Evolutionary conservation across 1,140 invertebrate species (phyloP), one percentile per base, ranked within the genome.

Genomic region (Dufourea novaeangliae): DNA sequence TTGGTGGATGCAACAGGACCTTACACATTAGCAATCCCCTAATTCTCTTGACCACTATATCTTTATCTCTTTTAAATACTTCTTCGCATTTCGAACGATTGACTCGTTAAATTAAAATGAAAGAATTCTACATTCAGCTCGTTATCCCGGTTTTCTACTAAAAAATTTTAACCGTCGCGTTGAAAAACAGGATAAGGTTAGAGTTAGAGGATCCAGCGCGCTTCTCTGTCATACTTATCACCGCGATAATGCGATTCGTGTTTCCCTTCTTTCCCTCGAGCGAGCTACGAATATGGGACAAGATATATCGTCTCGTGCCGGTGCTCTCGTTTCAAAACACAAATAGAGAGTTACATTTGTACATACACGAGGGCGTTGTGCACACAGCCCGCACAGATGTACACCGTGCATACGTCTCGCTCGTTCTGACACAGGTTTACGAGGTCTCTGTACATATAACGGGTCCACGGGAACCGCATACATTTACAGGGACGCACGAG

Each of bases 371-470:
- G 11, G 3, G 32, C 17, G 34, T 62, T 62, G n/a, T 41, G 59
- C 34, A 62, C 22, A 62, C 59, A 39, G n/a, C 22, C 59, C 12
- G 34, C 22, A 11, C 34, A 25, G n/a, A 62, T 39, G n/a, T n/a
- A n/a, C n/a, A 39, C 20, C 20, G 57, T 39, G n/a, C 59, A 62
- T 62, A 62, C 34, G 34, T 62, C 39, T 39, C 59, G 22, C 59
- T n/a, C n/a, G 59, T n/a, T 39, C 59, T 22, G n/a, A 62, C 59
- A 39, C 34, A 62, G 34, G 59, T 62, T 62, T 62, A 62, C 59
- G 34, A 62, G 59, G n/a, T 39, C 59, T 25, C 59, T 62, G 34
- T 39, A 25, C 59, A 62, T 34, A 62, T 34, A 62, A 62, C 59
- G 6, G 34, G 41, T 62, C 59, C 34, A 39, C 59, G 34, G 4